Conservation (phyloP, 2,888 invertebrate genomes). For the Druceiella hillmani region DNA sequence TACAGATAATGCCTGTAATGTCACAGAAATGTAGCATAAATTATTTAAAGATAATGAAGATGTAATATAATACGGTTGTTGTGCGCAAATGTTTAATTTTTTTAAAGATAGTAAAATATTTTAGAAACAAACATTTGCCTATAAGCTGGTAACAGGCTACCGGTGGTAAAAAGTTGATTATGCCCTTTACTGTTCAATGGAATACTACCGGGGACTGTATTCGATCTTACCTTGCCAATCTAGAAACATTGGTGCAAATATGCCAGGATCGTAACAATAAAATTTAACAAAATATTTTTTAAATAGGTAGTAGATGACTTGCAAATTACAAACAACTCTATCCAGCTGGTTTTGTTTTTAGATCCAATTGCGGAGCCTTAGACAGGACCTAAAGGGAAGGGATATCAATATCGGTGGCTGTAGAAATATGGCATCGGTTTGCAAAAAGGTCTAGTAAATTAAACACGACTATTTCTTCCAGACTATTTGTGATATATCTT, state of each 20-base stretch:
- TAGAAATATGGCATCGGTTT: slow-evolving; percentile 21
- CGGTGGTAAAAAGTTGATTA: slow-evolving; percentile 17
- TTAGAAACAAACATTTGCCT: slow-evolving; percentile 21
- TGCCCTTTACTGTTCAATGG: slow-evolving; percentile 19
- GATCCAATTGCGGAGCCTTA: slow-evolving; percentile 18
- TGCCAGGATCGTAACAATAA: slow-evolving; percentile 14
- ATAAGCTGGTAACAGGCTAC: slow-evolving; percentile 16
- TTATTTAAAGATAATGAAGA: slow-evolving; percentile 8
- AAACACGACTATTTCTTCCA: no score
- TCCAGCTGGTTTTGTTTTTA: slow-evolving; percentile 12
- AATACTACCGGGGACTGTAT: slow-evolving; percentile 16
- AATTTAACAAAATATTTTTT: slow-evolving; percentile 16
- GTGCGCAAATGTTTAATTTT: slow-evolving; percentile 17
- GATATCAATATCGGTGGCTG: slow-evolving; percentile 17
- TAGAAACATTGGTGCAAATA: slow-evolving; percentile 16
- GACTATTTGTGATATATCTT: no score
- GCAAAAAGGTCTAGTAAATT: slow-evolving; percentile 16
- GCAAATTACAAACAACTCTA: slow-evolving; percentile 10
- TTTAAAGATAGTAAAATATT: slow-evolving; percentile 21
- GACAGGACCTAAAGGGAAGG: slow-evolving; percentile 13
- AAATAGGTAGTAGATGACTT: slow-evolving; percentile 14
- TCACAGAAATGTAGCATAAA: slow-evolving; percentile 8
- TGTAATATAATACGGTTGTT: slow-evolving; percentile 13
- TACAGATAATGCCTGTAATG: slow-evolving; percentile 11
- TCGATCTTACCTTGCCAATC: slow-evolving; percentile 15